Evolutionary conservation across 1,140 invertebrate genomes (phyloP).

Genomic region (Trichonephila clavata): DNA sequence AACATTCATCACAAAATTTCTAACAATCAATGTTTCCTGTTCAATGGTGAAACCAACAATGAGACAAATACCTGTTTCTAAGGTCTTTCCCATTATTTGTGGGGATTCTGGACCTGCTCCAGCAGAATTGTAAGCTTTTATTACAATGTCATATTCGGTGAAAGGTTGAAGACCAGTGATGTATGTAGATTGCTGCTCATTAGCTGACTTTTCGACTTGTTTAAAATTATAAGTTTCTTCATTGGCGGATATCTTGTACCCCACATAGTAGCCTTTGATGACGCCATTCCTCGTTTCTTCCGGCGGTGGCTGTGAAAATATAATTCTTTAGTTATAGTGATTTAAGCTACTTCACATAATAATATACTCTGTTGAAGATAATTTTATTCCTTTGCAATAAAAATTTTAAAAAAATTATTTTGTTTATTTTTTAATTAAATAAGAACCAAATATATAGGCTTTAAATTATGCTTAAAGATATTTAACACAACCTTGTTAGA

Average conservation of each 20-base stretch:
- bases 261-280: slow-evolving; percentile 81
- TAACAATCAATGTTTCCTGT: not conserved
- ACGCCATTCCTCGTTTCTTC: slow-evolving; percentile 78
- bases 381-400: too few relatives aligned
- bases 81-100: slow-evolving; percentile 87
- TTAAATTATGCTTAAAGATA: too few relatives aligned
- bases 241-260: slow-evolving; percentile 76
- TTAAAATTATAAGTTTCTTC: slow-evolving; percentile 79
- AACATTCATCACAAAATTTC: not conserved
- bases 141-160: slow-evolving; percentile 81
- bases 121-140: slow-evolving; percentile 81
- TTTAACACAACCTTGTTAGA: too few relatives aligned
- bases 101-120: slow-evolving; percentile 88
- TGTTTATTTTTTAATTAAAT: too few relatives aligned
- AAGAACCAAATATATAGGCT: too few relatives aligned
- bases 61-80: slow-evolving; percentile 82
- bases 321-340: too few relatives aligned
- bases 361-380: not conserved
- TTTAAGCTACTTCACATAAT: not conserved
- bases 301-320: slow-evolving; percentile 20
- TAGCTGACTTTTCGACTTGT: slow-evolving; percentile 76
- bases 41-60: not conserved
- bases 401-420: too few relatives aligned
- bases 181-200: slow-evolving; percentile 70
- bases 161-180: slow-evolving; percentile 80